A percentile compares a stretch with the other conserved stretches of the same genome.
These are phyloP conservation scores for Urocyon cinereoargenteus DNA, from an alignment of 2,797 vertebrate species.

Conservation along the genomic window DNA sequence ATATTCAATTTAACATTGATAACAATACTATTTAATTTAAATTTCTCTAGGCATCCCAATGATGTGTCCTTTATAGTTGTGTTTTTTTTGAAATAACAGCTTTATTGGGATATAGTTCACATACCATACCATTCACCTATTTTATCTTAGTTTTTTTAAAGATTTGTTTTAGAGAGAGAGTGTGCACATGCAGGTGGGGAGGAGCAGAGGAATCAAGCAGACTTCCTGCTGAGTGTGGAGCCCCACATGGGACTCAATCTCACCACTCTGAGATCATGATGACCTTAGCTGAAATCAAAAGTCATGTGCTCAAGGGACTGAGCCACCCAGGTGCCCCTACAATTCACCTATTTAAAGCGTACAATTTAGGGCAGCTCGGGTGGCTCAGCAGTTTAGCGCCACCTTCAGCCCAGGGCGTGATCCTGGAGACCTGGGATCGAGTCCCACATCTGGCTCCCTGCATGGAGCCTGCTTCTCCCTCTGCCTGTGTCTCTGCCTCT, in stretches of 20 bases:
- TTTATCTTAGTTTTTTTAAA: neutral
- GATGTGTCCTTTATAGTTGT: neutral
- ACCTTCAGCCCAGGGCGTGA: too few relatives aligned
- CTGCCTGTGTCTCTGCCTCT: too few relatives aligned
- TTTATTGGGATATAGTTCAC: slow-evolving; percentile 14
- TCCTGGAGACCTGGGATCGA: too few relatives aligned
- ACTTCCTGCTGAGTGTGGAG: neutral
- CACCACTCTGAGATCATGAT: neutral
- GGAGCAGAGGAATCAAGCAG: neutral
- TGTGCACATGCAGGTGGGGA: neutral
- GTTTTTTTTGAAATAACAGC: slow-evolving; percentile 8
- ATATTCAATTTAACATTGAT: neutral
- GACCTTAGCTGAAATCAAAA: neutral
- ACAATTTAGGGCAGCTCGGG: neutral
- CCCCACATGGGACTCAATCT: neutral
- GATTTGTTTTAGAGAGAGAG: neutral
- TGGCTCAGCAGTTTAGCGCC: too few relatives aligned
- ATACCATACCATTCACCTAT: neutral
- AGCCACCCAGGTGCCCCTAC: neutral
- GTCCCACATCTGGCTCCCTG: too few relatives aligned
- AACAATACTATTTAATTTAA: neutral
- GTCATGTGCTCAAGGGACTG: fast-evolving
- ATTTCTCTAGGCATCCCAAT: neutral
- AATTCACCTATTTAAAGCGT: neutral
- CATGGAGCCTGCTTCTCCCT: too few relatives aligned